Evolutionary conservation across 2,797 vertebrate species (phyloP), one percentile per base, ranked within the genome.

Genomic region (Thalassophryne amazonica): DNA sequence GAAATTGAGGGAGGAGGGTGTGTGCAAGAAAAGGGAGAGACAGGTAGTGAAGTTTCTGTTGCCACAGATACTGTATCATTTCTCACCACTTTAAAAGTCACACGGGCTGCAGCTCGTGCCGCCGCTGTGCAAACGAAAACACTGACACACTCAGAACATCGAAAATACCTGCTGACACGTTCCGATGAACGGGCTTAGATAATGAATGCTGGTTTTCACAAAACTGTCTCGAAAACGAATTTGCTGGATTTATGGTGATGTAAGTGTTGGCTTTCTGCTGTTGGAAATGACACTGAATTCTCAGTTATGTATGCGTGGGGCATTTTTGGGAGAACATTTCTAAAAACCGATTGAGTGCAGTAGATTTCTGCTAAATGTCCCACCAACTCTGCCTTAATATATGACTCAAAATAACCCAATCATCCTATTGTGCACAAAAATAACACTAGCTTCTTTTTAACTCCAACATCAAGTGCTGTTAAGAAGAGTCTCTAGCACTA

Each of bases 41-140:
- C 17, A 54, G 42, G 60, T 32, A 63, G 64, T 40, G 25, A 69
- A 76, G 78, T 77, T 83, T 84, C 78, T 73, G 80, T 68, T 73
- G 76, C 69, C 67, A 76, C 61, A 72, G 58, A 81, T 76, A 78
- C 46, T n/a, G 30, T 69, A 78, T 83, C 68, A 78, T 70, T 64
- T 86, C 54, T 79, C 55, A 73, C 60, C 69, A 69, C 66, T 78
- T 81, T 74, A 88, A 77, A 87, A 80, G 77, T 83, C 69, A 80
- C 48, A 53, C 9, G 52, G 63, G 51, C 49, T 75, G 70, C 65
- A 62, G 56, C 65, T 62, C 47, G 71, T 73, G 55, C 63, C 52
- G 68, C 66, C 76, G 67, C 58, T 52, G 42, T 41, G 42, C 43
- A 75, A 67, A 69, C 28, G 37, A 68, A 75, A 77, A 73, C 56